Evolutionary conservation across 2,113 vertebrate genomes (phyloP), one percentile per base, ranked within the genome.

Genomic region (Lota lota): DNA sequence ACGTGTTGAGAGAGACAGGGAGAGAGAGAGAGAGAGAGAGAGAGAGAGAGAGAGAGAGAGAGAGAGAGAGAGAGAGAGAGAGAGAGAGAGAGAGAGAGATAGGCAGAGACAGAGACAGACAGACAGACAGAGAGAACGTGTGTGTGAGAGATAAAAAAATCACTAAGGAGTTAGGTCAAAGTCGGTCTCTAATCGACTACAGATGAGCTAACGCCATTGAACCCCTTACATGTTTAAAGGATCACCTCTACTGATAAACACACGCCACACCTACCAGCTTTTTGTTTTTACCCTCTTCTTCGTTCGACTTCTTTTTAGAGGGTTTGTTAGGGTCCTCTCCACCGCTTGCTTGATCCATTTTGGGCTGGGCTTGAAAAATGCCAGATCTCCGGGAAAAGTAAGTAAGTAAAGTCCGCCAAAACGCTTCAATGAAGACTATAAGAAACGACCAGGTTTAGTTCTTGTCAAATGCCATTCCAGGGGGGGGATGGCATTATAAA

Each of bases 211-310:
- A 54, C 63, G 15, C 60, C 21, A 21, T 33, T 58, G 65, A 21
- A 22, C 0, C 4, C 2, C 56, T 68, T 7, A 19, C 61, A 60
- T 69, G 16, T 21, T 4, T 59, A 53, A 0, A 64, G 53, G 20
- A 57, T 56, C 58, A 17, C 22, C 16, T 57, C 18, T 5, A 63
- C 61, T 36, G 21, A 54, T 20, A 53, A 33, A 15, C 22, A 11
- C 19, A 63, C 61, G 66, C 17, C 1, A 76, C 56, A 90, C 92
- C 22, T 85, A 93, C 92, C 92, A 93, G 89, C 72, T 93, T 93
- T 77, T 93, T 93, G 87, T 93, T 93, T 88, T 91, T 93, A 67
- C 88, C 86, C 61, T 93, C 92, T 64, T 93, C 92, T 54, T 93
- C 92, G 17, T 50, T 84, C 51, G 89, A 85, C 71, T 90, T 93